Evolutionary conservation across 64 coral and sea anemone genomes (phyloP).

Genomic region (Montipora sp.): DNA sequence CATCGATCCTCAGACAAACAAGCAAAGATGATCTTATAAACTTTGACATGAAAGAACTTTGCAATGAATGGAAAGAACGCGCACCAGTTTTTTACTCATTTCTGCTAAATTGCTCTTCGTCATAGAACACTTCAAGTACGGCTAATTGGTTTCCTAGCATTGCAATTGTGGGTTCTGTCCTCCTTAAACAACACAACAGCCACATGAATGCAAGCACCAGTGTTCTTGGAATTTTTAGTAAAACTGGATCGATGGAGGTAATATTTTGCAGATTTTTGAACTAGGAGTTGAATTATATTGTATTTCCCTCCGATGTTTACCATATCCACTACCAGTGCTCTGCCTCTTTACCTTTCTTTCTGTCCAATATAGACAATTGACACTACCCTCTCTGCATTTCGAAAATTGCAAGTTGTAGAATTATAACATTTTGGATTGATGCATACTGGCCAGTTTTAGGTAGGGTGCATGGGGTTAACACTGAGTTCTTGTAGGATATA

Average conservation of each 20-base stretch:
- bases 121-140: not conserved
- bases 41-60: conserved; percentile 37
- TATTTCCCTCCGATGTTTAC: not conserved
- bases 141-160: not conserved
- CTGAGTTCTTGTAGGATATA: not conserved
- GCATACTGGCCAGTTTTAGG: not conserved
- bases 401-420: not conserved
- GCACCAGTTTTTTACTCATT: conserved; percentile 60
- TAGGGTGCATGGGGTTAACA: not conserved
- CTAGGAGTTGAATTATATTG: not conserved
- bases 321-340: not conserved
- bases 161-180: too few species aligned
- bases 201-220: too few species aligned
- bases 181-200: too few species aligned
- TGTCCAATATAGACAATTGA: not conserved
- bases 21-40: conserved; percentile 31
- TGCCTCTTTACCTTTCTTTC: not conserved
- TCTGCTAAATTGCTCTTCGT: conserved; percentile 28
- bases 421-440: not conserved
- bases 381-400: not conserved
- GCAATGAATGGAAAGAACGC: conserved; percentile 52
- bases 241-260: too few species aligned
- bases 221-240: too few species aligned
- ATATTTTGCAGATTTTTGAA: not conserved
- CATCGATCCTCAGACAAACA: conserved; percentile 35